A percentile compares a stretch with the other conserved stretches of the same genome.
Conservation (phyloP, 2,113 vertebrate genomes). For the Panthera tigris region DNA sequence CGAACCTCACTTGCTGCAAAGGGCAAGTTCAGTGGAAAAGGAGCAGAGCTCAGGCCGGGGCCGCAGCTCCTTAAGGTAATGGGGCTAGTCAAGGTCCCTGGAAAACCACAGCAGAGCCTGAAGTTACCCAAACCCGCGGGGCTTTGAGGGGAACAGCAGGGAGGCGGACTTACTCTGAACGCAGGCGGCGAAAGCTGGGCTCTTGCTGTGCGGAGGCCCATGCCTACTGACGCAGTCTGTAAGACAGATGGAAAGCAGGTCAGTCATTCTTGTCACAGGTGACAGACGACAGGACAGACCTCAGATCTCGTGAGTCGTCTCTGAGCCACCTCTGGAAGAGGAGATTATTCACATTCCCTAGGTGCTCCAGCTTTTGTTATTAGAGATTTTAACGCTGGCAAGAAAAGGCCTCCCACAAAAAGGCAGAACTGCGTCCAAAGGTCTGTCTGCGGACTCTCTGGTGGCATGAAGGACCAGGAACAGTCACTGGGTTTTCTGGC, state of each 20-base stretch:
- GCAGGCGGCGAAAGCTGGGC: slow-evolving; percentile 91
- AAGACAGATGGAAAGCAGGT: slow-evolving; percentile 71
- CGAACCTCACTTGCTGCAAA: background rate
- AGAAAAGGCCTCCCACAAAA: background rate
- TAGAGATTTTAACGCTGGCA: background rate
- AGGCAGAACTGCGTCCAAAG: background rate
- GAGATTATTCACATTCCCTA: background rate
- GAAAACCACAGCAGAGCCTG: background rate
- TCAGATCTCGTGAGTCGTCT: background rate
- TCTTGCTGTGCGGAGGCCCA: slow-evolving; percentile 87
- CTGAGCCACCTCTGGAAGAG: background rate
- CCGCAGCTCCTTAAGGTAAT: background rate
- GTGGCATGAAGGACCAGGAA: background rate
- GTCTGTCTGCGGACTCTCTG: background rate
- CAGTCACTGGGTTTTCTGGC: background rate
- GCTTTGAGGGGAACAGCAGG: slow-evolving; percentile 12
- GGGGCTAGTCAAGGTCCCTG: background rate
- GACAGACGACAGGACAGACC: slow-evolving; percentile 60
- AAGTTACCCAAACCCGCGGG: background rate
- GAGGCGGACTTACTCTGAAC: slow-evolving; percentile 93
- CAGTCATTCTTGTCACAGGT: slow-evolving; percentile 1
- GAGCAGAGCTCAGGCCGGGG: background rate
- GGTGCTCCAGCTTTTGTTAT: background rate
- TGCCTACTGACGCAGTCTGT: slow-evolving; percentile 90
- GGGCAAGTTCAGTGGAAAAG: background rate